Conservation (phyloP, 2,888 invertebrate species). For the Atethmia centrago region DNA sequence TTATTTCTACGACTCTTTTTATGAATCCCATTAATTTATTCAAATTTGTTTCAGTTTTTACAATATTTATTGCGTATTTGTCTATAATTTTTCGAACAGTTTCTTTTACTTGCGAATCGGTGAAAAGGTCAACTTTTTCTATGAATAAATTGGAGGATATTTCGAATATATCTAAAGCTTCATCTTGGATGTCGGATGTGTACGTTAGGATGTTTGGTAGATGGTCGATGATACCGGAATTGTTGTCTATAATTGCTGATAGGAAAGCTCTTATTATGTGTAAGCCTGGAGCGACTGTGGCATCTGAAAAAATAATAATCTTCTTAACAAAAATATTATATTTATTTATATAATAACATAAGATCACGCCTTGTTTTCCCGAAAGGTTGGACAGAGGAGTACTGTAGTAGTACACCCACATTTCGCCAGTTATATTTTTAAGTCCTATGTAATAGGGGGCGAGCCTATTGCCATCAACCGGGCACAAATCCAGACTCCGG, state of each 20-base stretch:
- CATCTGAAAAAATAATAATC: conserved; percentile 70
- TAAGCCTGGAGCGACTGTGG: conserved; percentile 68
- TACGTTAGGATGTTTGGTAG: conserved; percentile 70
- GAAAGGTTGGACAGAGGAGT: too few species aligned
- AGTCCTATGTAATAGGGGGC: too few species aligned
- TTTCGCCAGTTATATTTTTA: too few species aligned
- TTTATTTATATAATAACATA: too few species aligned
- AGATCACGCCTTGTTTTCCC: too few species aligned
- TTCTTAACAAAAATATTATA: too few species aligned
- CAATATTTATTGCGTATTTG: conserved; percentile 4
- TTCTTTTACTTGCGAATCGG: conserved; percentile 41
- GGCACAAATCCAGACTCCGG: too few species aligned
- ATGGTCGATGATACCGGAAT: conserved; percentile 67
- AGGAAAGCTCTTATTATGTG: conserved; percentile 73
- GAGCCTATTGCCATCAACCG: too few species aligned
- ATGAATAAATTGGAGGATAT: conserved; percentile 66
- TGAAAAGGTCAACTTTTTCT: conserved; percentile 76
- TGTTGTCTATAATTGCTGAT: conserved; percentile 72
- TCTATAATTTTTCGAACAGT: conserved; percentile 31
- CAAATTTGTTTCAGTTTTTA: conserved; percentile 29
- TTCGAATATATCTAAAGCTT: conserved; percentile 65
- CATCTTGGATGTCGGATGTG: conserved; percentile 66
- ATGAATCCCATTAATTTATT: conserved; percentile 51
- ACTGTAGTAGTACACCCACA: too few species aligned
- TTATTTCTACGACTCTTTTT: conserved; percentile 21